Evolutionary conservation across 2,113 vertebrate species (phyloP).

Genomic region (Pantherophis guttatus): DNA sequence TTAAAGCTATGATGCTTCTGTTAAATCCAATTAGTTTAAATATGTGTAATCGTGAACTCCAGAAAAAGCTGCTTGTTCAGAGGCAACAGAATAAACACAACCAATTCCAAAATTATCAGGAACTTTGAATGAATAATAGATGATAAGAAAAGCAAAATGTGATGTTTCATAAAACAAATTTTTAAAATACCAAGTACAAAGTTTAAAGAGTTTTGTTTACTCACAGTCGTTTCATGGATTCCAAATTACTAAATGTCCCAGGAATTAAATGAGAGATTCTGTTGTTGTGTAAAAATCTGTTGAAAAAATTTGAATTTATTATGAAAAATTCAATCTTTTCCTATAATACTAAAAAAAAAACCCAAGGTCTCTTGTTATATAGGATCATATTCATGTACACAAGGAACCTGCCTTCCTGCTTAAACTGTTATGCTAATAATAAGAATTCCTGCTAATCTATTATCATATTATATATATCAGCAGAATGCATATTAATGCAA

Average conservation of each 20-base stretch:
- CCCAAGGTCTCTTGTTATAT: background rate
- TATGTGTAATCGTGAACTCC: background rate
- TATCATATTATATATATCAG: background rate
- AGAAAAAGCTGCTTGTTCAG: background rate
- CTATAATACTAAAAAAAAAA: background rate
- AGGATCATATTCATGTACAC: background rate
- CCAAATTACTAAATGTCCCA: slow-evolving; percentile 90
- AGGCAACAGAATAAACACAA: background rate
- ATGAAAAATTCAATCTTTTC: slow-evolving; percentile 18
- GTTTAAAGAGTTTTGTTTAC: slow-evolving; percentile 59
- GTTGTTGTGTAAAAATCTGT: slow-evolving; percentile 98
- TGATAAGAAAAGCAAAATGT: background rate
- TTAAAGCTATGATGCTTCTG: background rate
- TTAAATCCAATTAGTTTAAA: background rate
- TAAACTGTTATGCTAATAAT: background rate
- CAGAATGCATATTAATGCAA: background rate
- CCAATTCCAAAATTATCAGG: background rate
- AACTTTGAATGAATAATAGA: background rate
- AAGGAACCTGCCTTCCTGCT: background rate
- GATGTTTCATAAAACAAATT: background rate
- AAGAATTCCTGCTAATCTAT: background rate
- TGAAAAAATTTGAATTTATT: slow-evolving; percentile 23
- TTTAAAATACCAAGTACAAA: background rate
- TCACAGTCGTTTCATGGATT: slow-evolving; percentile 97
- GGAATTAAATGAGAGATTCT: slow-evolving; percentile 89